Conservation (phyloP, 2,113 vertebrate species). For the Malurus cyaneus region DNA sequence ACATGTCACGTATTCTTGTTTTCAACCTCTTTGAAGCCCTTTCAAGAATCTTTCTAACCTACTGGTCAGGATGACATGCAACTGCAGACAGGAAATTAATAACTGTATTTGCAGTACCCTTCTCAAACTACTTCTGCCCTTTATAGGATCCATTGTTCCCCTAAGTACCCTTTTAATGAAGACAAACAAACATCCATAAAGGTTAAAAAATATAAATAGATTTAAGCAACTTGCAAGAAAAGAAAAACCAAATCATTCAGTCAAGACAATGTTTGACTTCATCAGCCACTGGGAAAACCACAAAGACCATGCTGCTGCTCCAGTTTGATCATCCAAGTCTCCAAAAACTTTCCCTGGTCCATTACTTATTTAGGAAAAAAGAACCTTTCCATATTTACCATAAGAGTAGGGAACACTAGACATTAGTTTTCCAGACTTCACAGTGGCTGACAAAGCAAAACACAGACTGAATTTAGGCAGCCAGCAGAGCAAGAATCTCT, state of each 20-base stretch:
- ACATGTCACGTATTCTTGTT: neutral
- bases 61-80: neutral
- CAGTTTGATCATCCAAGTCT: neutral
- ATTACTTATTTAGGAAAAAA: neutral
- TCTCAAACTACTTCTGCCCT: neutral
- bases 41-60: neutral
- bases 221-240: neutral
- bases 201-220: neutral
- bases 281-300: neutral
- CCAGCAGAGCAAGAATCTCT: neutral
- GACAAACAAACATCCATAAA: neutral
- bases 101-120: neutral
- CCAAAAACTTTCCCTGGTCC: neutral
- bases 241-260: neutral
- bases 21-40: neutral
- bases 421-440: neutral
- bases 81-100: neutral
- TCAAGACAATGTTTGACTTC: neutral
- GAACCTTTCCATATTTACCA: neutral
- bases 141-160: neutral
- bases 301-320: neutral
- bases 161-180: neutral
- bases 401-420: neutral
- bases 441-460: slow-evolving; percentile 53
- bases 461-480: neutral